Conservation (phyloP, 2,888 invertebrate genomes). For the Mythimna lalbum region DNA sequence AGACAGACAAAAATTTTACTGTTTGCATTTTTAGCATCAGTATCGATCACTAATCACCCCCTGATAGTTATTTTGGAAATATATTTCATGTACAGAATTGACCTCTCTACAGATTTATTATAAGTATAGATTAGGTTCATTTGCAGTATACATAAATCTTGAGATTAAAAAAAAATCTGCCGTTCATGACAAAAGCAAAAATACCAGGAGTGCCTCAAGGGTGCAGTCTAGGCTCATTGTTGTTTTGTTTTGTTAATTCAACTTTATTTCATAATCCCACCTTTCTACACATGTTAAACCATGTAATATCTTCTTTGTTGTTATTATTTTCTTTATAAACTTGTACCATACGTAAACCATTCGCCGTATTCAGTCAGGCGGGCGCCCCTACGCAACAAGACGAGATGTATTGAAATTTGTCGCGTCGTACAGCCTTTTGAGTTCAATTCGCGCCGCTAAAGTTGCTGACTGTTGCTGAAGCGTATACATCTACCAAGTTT, state of each 20-base stretch:
- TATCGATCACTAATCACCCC: too few relatives aligned
- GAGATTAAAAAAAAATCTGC: not conserved
- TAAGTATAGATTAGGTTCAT: not conserved
- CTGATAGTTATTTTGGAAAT: too few relatives aligned
- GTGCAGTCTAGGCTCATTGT: not conserved
- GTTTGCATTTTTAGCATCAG: too few relatives aligned
- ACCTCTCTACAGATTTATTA: too few relatives aligned
- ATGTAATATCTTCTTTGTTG: not conserved
- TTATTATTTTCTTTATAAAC: conserved; percentile 25
- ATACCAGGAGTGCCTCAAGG: conserved; percentile 3
- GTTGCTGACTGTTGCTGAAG: conserved; percentile 71
- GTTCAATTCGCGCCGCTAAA: conserved; percentile 68
- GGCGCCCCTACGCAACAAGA: conserved; percentile 73
- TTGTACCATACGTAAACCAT: conserved; percentile 69
- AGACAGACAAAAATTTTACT: too few relatives aligned
- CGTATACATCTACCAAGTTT: conserved; percentile 54
- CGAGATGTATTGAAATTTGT: conserved; percentile 87
- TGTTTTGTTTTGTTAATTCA: not conserved
- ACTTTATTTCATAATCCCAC: not conserved
- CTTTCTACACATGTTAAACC: not conserved
- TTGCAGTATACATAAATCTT: not conserved
- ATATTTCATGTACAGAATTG: too few relatives aligned
- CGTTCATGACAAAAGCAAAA: not conserved
- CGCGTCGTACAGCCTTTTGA: conserved; percentile 71
- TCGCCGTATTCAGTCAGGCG: conserved; percentile 78